phyloP scores from a whole-genome alignment of 2,888 invertebrate genomes.

The Eumacrocentrus americanus region DNA sequence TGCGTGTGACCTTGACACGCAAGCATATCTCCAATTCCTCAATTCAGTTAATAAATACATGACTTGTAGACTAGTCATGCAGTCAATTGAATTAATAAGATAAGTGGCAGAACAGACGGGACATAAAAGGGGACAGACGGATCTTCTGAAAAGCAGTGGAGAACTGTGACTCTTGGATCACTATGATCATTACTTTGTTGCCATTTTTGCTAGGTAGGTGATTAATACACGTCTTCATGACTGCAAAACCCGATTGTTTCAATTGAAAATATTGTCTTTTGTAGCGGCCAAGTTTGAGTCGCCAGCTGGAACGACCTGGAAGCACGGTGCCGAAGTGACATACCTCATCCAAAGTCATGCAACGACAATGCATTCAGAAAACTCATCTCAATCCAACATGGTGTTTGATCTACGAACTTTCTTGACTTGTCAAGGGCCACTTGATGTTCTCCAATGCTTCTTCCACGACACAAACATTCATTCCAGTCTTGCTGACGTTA shows the following conservation, averaged over 20 bases:
- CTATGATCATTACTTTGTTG: slow-evolving; percentile 20
- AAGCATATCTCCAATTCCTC: not conserved
- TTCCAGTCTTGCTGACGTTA: not conserved
- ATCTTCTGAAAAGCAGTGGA: slow-evolving; percentile 3
- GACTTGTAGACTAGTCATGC: not conserved
- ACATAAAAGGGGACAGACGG: slow-evolving; percentile 8
- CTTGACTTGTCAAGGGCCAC: slow-evolving; percentile 1
- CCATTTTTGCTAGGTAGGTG: slow-evolving; percentile 25
- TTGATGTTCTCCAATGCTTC: not conserved
- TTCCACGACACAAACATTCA: slow-evolving; percentile 4
- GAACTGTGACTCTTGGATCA: not conserved
- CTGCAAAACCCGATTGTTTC: not conserved
- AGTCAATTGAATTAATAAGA: slow-evolving; percentile 16
- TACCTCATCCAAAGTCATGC: slow-evolving; percentile 9
- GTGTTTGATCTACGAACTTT: slow-evolving; percentile 3
- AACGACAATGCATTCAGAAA: not conserved
- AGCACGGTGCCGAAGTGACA: slow-evolving; percentile 14
- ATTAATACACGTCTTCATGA: not conserved
- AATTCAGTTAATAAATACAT: slow-evolving; percentile 7
- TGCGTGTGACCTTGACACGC: not conserved
- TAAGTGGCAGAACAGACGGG: slow-evolving; percentile 6
- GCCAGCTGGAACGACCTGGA: not conserved
- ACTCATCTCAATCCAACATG: not conserved
- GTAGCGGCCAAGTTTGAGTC: slow-evolving; percentile 3
- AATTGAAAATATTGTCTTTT: not conserved